Evolutionary conservation across 2,797 vertebrate genomes (phyloP), one percentile per base, ranked within the genome.

Genomic region (Fringilla coelebs): DNA sequence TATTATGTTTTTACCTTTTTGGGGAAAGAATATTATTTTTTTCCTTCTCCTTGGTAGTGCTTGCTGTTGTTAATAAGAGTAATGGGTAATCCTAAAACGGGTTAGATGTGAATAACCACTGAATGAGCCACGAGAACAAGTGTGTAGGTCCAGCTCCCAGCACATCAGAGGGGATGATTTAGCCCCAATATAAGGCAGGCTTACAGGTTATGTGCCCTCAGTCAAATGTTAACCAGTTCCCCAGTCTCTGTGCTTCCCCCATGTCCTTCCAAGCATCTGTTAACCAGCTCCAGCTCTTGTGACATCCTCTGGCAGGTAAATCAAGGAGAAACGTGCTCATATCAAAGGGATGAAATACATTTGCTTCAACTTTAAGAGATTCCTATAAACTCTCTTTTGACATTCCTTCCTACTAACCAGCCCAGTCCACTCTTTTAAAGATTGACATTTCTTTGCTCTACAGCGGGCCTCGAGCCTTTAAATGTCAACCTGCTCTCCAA

Each of bases 1-100:
- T 93, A 86, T 91, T 96, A 83, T 84, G 63, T 87, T 95, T 94
- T 93, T 96, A 79, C 84, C 73, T 96, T 97, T 91, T 88, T 79
- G 75, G 36, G 74, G 57, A 71, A 96, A 82, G 62, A 96, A 83
- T 80, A 9, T 49, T 94, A 54, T 85, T 68, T 49, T 85, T 60
- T 93, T 36, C 81, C 71, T 90, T 68, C 84, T 91, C 66, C 94
- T 95, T 74, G 34, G 52, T 94, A 90, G 67, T 13, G 26, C 67
- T 88, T 12, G 0, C 54, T 86, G 49, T 19, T 92, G 31, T 94
- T 96, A 92, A 89, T 90, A 90, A 92, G 88, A 96, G 43, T 93
- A 80, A 93, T 81, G 70, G 70, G 48, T 43, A 32, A 86, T 93
- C 90, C 85, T 92, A 66, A 63, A 92, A 72, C 46, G 32, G 40